These are phyloP conservation scores for Tyrophagus putrescentiae DNA, from an alignment of 1,140 invertebrate genomes.

Conservation along the genomic window DNA sequence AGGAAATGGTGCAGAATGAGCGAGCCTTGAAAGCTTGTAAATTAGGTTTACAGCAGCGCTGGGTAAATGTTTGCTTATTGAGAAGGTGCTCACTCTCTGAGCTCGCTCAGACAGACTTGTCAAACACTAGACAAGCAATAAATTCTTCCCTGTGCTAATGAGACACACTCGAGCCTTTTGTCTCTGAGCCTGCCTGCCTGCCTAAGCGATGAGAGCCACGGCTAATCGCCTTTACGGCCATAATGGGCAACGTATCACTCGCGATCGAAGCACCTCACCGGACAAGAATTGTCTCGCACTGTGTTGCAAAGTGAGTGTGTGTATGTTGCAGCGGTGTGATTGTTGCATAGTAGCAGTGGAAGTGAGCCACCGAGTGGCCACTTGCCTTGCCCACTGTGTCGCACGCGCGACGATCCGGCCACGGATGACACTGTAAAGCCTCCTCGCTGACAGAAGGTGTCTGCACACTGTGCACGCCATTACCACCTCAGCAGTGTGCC, in stretches of 20 bases:
- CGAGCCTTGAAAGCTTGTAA: constrained; percentile 11
- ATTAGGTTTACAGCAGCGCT: constrained; percentile 7
- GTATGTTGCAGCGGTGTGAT: too few species aligned
- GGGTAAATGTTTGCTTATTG: not conserved
- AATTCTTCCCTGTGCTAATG: constrained; percentile 10
- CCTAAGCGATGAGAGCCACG: constrained; percentile 7
- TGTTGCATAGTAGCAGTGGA: too few species aligned
- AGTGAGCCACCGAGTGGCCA: too few species aligned
- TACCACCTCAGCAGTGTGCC: too few species aligned
- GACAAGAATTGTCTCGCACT: not conserved
- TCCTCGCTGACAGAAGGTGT: not conserved
- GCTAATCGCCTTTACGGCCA: constrained; percentile 11
- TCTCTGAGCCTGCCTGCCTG: constrained; percentile 5
- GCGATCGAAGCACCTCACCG: not conserved
- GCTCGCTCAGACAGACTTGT: not conserved
- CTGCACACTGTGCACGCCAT: too few species aligned
- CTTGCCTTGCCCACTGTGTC: too few species aligned
- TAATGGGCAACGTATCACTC: not conserved
- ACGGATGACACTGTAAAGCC: not conserved
- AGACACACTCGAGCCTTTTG: not conserved
- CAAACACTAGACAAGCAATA: constrained; percentile 15
- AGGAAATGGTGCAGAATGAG: too few species aligned
- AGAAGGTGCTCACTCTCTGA: constrained; percentile 1
- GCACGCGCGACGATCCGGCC: too few species aligned
- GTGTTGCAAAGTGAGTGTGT: too few species aligned